Conservation (phyloP, 2,797 vertebrate species). For the Sebastolobus alascanus region DNA sequence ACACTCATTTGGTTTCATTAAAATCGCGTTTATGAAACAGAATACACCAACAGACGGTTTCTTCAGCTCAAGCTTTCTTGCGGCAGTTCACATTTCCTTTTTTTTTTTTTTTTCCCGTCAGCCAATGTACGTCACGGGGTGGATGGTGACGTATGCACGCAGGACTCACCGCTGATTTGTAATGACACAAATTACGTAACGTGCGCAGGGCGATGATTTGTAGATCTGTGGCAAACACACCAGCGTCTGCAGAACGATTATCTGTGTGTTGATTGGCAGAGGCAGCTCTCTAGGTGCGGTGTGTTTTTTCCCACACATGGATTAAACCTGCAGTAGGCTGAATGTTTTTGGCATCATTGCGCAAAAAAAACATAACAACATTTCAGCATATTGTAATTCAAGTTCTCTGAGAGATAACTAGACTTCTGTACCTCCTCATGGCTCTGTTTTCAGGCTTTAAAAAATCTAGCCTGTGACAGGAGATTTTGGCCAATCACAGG, state of each 20-base stretch:
- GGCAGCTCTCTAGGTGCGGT: neutral
- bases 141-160: conserved; percentile 1
- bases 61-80: conserved; percentile 8
- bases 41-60: neutral
- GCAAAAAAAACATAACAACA: rapidly evolving
- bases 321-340: neutral
- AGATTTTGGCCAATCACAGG: too few species aligned
- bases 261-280: neutral
- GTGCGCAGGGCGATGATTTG: neutral
- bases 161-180: neutral
- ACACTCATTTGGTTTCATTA: neutral
- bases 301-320: neutral
- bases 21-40: neutral
- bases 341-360: too few species aligned
- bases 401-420: too few species aligned
- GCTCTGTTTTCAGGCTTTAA: too few species aligned
- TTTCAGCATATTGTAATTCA: too few species aligned
- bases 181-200: rapidly evolving
- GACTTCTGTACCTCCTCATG: too few species aligned
- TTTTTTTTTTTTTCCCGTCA: conserved; percentile 18
- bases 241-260: neutral
- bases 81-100: conserved; percentile 44
- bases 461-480: too few species aligned
- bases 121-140: conserved; percentile 40
- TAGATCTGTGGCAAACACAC: neutral